Conservation (phyloP, 2,888 invertebrate species). For the Glomeris marginata region DNA sequence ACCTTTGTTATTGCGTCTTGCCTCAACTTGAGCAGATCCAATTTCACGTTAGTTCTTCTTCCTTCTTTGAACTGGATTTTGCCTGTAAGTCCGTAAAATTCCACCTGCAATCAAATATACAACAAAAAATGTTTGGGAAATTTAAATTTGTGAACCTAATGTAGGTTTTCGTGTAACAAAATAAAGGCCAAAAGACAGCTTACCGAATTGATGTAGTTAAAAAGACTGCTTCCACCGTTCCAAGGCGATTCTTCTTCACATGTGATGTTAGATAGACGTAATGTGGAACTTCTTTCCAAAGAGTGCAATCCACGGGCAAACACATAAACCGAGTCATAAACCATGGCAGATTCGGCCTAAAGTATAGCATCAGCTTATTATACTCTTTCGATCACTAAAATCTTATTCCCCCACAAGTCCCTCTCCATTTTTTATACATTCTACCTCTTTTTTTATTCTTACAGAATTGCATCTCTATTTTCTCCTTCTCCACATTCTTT, state of each 20-base stretch:
- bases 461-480: too few species aligned
- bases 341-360: constrained; percentile 73
- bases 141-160: neutral
- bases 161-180: too few species aligned
- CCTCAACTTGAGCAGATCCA: constrained; percentile 67
- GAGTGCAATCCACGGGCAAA: constrained; percentile 61
- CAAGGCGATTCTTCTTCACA: constrained; percentile 65
- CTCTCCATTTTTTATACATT: too few species aligned
- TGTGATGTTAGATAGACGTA: constrained; percentile 40
- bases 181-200: constrained; percentile 21
- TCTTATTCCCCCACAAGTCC: too few species aligned
- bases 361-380: too few species aligned
- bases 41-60: constrained; percentile 61
- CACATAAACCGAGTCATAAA: constrained; percentile 72
- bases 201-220: constrained; percentile 59
- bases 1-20: constrained; percentile 59
- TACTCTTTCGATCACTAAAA: too few species aligned
- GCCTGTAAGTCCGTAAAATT: constrained; percentile 73
- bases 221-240: constrained; percentile 57
- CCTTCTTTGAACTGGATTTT: constrained; percentile 74
- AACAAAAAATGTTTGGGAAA: neutral
- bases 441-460: too few species aligned
- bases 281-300: constrained; percentile 50
- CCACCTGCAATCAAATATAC: constrained; percentile 40
- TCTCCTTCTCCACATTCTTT: too few species aligned